Base-by-base conservation (phyloP, 2,888 invertebrate species). In the Podabrus alpinus region DNA sequence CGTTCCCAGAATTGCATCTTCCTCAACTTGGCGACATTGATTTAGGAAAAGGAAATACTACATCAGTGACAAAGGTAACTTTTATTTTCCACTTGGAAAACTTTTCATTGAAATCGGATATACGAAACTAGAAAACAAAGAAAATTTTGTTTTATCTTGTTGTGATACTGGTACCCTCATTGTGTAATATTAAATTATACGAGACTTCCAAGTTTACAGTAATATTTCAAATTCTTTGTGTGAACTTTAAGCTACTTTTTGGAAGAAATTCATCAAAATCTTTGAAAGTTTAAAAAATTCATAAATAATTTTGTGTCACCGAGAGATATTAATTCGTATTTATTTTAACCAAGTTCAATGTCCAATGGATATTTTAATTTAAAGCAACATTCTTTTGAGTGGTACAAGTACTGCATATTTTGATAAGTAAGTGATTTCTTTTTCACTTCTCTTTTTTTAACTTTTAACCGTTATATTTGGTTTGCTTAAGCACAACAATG, bases 1-100 rank as follows among this genome's bases (percentile, higher is more conserved):
- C 78, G 21, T 82, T 82, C 68, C 77, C 68, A 9, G 73, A 79
- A 74, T 71, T 75, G 45, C 73, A 80, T 72, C 61, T 71, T 73
- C 74, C 81, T 21, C 66, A 74, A 60, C 60, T 80, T 21, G 78
- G 77, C 9, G 82, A 83, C 25, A 76, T 86, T 66, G 86, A 87
- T 78, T 82, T 86, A 68, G 83, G 85, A 71, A 86, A 86, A 82
- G 87, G 85, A 73, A 87, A 87, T 76, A 86, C 86, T 15, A 86
- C 87, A 13, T 86, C 86, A 16, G 84, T 86, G 66, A 86, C 86
- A 9, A 86, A 87, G 83, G 87, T 87, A 81, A 82, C 24, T 24
- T n/a, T 24, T 24, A 24, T 24, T 24, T 24, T 24, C 9, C 7
- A 24, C 1, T 24, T 3, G 3, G 19, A 24, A 3, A 7, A 24